A percentile compares a stretch with the other conserved stretches of the same genome.
phyloP scores from a whole-genome alignment of 2,113 vertebrate species.

The Enhydra lutris region DNA sequence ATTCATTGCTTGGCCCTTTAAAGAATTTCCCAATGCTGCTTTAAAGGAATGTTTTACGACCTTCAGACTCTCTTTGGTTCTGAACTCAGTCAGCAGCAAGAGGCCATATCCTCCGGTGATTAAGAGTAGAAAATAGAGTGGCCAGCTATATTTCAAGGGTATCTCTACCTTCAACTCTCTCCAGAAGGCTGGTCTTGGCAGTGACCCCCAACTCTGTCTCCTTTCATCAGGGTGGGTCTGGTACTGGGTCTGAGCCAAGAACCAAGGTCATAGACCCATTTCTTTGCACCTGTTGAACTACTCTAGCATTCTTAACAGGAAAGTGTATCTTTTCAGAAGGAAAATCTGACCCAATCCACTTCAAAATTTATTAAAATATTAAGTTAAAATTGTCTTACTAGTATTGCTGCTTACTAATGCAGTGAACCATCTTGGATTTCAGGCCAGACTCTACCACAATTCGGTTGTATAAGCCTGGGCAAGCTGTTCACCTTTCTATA shows the following conservation, averaged over 20 bases:
- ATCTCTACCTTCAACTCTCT: background rate
- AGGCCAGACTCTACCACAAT: background rate
- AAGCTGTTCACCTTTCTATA: background rate
- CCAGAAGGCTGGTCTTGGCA: background rate
- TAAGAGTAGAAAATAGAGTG: background rate
- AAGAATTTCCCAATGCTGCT: background rate
- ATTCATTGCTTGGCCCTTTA: background rate
- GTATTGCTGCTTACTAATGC: background rate
- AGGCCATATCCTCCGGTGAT: background rate
- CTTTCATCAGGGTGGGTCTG: background rate
- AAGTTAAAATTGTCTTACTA: background rate
- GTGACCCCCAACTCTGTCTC: background rate
- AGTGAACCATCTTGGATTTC: background rate
- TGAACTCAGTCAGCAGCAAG: background rate
- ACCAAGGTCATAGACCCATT: background rate
- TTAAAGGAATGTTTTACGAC: constrained; percentile 21
- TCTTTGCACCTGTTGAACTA: background rate
- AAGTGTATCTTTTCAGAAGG: background rate
- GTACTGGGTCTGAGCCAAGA: background rate
- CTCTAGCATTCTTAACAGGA: background rate
- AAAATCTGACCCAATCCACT: background rate
- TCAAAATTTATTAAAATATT: background rate
- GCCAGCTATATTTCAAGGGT: background rate
- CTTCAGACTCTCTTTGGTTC: background rate
- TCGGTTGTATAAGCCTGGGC: background rate